phyloP scores from a whole-genome alignment of 1,140 invertebrate species.

The Scylla paramamosain region DNA sequence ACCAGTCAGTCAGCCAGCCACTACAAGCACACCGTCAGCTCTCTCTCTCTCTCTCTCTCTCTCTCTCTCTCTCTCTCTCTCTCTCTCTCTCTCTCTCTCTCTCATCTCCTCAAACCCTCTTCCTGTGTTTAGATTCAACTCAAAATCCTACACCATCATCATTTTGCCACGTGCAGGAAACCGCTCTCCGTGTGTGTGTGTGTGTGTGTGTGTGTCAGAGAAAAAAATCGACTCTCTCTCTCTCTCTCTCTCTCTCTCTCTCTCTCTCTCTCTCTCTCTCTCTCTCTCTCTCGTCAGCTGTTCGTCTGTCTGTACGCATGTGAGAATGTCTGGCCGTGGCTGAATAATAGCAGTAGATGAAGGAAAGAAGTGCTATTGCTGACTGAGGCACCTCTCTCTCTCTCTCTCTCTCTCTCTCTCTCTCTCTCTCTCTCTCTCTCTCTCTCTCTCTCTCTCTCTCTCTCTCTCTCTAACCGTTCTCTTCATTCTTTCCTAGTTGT shows the following conservation, averaged over 20 bases:
- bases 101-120: neutral
- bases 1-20: neutral
- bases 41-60: constrained; percentile 29
- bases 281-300: neutral
- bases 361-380: too few species aligned
- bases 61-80: constrained; percentile 1
- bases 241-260: neutral
- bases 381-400: too few species aligned
- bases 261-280: neutral
- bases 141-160: neutral
- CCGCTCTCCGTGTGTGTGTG: too few species aligned
- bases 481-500: too few species aligned
- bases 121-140: neutral
- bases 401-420: too few species aligned
- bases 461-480: too few species aligned
- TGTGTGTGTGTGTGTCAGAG: neutral
- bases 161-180: neutral
- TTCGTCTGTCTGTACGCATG: too few species aligned
- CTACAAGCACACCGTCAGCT: neutral
- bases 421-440: too few species aligned
- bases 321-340: too few species aligned
- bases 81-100: neutral
- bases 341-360: too few species aligned
- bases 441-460: too few species aligned
- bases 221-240: neutral